Evolutionary conservation across 2,888 invertebrate species (phyloP).

Genomic region (Thymelicus sylvestris): DNA sequence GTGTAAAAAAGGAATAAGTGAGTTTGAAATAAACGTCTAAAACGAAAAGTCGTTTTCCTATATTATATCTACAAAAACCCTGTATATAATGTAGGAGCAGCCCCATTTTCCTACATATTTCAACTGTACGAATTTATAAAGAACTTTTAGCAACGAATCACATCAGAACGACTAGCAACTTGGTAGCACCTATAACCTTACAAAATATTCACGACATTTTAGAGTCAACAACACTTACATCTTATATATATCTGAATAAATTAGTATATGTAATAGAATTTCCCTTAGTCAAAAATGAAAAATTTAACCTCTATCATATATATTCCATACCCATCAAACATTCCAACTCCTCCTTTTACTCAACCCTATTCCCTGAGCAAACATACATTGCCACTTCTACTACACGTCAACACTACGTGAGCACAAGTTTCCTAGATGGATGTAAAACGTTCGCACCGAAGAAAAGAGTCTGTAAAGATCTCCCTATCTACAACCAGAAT

Average conservation of each 20-base stretch:
- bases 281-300: slow-evolving; percentile 11
- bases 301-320: not conserved
- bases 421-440: not conserved
- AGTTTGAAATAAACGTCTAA: no score
- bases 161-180: no score
- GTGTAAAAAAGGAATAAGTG: no score
- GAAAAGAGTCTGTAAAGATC: slow-evolving; percentile 15
- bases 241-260: slow-evolving; percentile 9
- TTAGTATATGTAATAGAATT: slow-evolving; percentile 19
- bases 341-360: slow-evolving; percentile 12
- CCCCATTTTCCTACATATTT: no score
- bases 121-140: no score
- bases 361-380: slow-evolving; percentile 17
- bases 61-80: no score
- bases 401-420: slow-evolving; percentile 23
- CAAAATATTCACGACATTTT: no score
- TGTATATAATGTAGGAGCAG: no score
- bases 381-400: slow-evolving; percentile 15
- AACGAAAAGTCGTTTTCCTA: no score
- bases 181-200: no score
- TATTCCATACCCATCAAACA: slow-evolving; percentile 13
- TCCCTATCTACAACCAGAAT: slow-evolving; percentile 3
- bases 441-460: slow-evolving; percentile 8
- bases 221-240: no score
- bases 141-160: no score